These are phyloP conservation scores for Stictocephala bisonia DNA, from an alignment of 2,888 invertebrate genomes.

Conservation along the genomic window DNA sequence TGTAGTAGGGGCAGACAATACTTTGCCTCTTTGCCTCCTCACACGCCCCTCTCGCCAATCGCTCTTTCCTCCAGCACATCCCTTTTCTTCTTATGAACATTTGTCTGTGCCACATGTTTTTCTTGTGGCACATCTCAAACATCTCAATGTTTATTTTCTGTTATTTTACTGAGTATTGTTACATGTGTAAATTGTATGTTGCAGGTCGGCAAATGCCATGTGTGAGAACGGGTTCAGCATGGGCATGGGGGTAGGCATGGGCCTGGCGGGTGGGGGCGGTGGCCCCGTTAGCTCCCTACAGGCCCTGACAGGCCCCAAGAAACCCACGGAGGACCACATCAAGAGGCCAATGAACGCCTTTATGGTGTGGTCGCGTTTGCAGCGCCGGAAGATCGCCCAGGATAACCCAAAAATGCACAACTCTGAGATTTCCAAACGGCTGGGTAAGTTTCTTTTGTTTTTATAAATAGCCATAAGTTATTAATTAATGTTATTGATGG, in stretches of 20 bases:
- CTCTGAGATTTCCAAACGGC: constrained; percentile 93
- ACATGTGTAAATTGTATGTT: neutral
- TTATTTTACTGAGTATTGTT: no score
- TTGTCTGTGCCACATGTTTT: no score
- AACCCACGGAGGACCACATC: constrained; percentile 86
- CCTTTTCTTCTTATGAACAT: no score
- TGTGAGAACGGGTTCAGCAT: constrained; percentile 45
- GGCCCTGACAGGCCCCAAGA: constrained; percentile 62
- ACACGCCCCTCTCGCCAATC: no score
- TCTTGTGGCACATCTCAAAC: no score
- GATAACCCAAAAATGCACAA: constrained; percentile 99
- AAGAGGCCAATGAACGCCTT: constrained; percentile 99
- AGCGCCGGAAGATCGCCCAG: constrained; percentile 94
- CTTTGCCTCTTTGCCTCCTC: no score
- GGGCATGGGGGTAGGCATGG: constrained; percentile 12
- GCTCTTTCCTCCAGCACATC: no score
- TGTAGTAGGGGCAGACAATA: no score
- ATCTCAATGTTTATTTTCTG: neutral
- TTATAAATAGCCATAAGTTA: no score
- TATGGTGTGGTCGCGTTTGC: constrained; percentile 97
- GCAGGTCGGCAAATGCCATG: constrained; percentile 49
- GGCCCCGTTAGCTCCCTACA: constrained; percentile 38
- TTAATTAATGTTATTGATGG: no score
- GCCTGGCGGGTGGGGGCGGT: neutral
- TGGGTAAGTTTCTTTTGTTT: constrained; percentile 76